Evolutionary conservation across 2,888 invertebrate genomes (phyloP).

Genomic region (Bruchidius siliquastri): DNA sequence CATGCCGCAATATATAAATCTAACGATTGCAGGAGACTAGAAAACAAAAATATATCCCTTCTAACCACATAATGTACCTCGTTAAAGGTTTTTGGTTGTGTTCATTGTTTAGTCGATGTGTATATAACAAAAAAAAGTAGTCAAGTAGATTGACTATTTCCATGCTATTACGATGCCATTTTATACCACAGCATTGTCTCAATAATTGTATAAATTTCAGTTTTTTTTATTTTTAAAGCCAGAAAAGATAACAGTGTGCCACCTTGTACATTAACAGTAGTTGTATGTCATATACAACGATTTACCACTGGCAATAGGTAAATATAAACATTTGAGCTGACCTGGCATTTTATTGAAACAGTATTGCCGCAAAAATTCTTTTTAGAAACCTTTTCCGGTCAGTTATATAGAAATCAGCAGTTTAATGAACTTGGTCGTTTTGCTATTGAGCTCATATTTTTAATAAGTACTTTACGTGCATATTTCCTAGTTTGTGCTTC

Average conservation of each 20-base stretch:
- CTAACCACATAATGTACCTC: too few species aligned
- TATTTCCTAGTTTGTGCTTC: not conserved
- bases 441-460: not conserved
- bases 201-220: too few species aligned
- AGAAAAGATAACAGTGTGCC: not conserved
- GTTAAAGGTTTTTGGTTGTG: too few species aligned
- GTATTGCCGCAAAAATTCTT: not conserved
- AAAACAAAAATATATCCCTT: too few species aligned
- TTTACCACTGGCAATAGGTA: not conserved
- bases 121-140: too few species aligned
- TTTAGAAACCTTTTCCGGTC: not conserved
- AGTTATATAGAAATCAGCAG: not conserved
- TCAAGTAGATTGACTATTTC: too few species aligned
- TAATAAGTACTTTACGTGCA: not conserved
- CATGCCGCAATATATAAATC: too few species aligned
- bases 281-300: not conserved
- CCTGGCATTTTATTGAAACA: not conserved
- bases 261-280: not conserved
- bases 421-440: not conserved
- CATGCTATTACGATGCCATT: too few species aligned
- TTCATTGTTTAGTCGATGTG: too few species aligned
- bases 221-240: too few species aligned
- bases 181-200: too few species aligned
- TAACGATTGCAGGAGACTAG: too few species aligned
- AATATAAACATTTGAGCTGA: not conserved